Evolutionary conservation across 2,888 invertebrate species (phyloP), one percentile per base, ranked within the genome.

Genomic region (Mythimna pallens): DNA sequence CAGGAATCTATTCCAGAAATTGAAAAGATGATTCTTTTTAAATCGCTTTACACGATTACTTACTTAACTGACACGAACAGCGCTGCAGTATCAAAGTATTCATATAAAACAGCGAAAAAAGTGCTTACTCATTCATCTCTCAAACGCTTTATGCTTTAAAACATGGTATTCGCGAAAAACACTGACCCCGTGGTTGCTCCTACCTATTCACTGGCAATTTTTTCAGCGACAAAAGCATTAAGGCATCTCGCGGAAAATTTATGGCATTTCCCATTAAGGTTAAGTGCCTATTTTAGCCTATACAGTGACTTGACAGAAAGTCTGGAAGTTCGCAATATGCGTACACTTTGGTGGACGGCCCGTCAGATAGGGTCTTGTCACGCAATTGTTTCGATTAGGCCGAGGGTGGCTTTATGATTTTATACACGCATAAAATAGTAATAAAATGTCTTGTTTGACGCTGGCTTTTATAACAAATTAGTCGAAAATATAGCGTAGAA

Each of bases 211-310:
- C 81, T 83, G 85, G 85, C 87, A 85, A 36, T 87, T 93, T 93
- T 93, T 92, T 90, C 87, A 89, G 85, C 91, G 92, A 93, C 93
- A 92, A 92, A 92, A 87, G 91, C 92, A 91, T 93, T 93, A 92
- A 89, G 90, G 90, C 90, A 90, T 94, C 93, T 92, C 90, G 87
- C 89, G 91, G 91, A 90, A 92, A 92, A 93, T 93, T 94, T 93
- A 94, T 93, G 92, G 90, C 89, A 81, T 89, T 86, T 86, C 89
- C 93, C 92, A 94, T 94, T 94, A 94, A 92, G 92, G 93, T 92
- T 93, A 93, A 94, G 94, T 94, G 93, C 92, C 73, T 92, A 92
- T 93, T 93, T 93, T 92, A 90, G 92, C 89, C 93, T 90, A 92
- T 93, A 47, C 6, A 47, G 91, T 93, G 92, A 93, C 93, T 94